These are phyloP conservation scores for Cyrtonyx montezumae DNA, from an alignment of 2,113 vertebrate species.

Conservation along the genomic window DNA sequence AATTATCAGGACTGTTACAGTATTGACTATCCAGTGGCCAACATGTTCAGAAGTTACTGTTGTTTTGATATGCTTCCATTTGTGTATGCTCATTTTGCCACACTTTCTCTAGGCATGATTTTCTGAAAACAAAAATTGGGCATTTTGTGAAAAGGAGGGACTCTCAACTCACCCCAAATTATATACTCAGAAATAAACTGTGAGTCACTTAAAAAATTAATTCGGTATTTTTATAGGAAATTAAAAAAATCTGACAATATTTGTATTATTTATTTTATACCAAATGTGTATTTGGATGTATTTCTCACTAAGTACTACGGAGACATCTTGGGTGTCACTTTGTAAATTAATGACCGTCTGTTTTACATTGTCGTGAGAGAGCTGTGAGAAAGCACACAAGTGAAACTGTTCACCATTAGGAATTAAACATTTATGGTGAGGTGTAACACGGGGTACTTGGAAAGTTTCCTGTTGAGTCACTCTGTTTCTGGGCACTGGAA, in stretches of 20 bases:
- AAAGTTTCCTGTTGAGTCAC: background rate
- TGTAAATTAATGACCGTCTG: slow-evolving; percentile 42
- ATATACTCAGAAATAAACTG: background rate
- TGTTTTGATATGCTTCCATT: background rate
- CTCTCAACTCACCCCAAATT: background rate
- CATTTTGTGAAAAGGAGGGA: background rate
- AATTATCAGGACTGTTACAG: background rate
- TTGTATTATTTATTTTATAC: slow-evolving; percentile 54
- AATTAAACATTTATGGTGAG: background rate
- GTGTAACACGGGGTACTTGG: background rate
- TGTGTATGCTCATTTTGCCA: background rate
- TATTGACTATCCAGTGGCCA: background rate
- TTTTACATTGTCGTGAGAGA: slow-evolving; percentile 38
- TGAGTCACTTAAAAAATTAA: slow-evolving; percentile 27
- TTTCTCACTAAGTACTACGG: slow-evolving; percentile 25
- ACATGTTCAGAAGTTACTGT: background rate
- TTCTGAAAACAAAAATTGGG: background rate
- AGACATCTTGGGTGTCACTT: slow-evolving; percentile 34
- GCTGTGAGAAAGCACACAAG: slow-evolving; percentile 20
- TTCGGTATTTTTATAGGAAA: background rate
- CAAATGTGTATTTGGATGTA: slow-evolving; percentile 55
- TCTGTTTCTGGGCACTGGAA: background rate
- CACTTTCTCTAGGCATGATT: background rate
- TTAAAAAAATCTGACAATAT: background rate
- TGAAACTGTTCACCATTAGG: background rate